These are phyloP conservation scores for Crocidura indochinensis DNA, from an alignment of 2,797 vertebrate genomes.

Conservation along the genomic window DNA sequence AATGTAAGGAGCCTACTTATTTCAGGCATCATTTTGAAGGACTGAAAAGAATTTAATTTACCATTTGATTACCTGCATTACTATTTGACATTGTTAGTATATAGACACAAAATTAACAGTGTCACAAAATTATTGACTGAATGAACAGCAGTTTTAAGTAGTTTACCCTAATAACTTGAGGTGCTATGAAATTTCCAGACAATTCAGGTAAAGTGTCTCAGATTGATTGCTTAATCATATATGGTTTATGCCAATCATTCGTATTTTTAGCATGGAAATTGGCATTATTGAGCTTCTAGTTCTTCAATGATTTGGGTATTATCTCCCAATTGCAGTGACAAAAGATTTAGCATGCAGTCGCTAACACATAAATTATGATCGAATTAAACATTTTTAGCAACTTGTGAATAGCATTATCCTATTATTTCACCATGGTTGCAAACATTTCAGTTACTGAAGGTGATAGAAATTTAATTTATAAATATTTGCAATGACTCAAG, in stretches of 20 bases:
- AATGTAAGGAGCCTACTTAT: constrained; percentile 2
- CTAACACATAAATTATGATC: neutral
- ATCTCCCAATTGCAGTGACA: neutral
- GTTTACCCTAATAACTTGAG: neutral
- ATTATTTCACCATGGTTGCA: neutral
- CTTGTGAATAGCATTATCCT: neutral
- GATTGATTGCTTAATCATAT: neutral
- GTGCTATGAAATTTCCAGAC: neutral
- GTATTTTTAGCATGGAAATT: neutral
- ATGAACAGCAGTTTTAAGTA: neutral
- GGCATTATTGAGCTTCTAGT: neutral
- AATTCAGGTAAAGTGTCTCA: neutral
- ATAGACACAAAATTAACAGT: neutral
- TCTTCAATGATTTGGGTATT: neutral
- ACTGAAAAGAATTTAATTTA: neutral
- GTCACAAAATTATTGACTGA: neutral
- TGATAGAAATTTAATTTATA: neutral
- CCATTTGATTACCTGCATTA: neutral
- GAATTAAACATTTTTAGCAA: constrained; percentile 17
- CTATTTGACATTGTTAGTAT: neutral
- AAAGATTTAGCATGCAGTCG: constrained; percentile 13
- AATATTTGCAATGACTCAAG: neutral
- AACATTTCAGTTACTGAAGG: neutral
- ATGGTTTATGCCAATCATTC: neutral
- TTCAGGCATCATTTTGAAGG: neutral